These are phyloP conservation scores for Lipotes vexillifer DNA, from an alignment of 2,113 vertebrate genomes.

Conservation along the genomic window DNA sequence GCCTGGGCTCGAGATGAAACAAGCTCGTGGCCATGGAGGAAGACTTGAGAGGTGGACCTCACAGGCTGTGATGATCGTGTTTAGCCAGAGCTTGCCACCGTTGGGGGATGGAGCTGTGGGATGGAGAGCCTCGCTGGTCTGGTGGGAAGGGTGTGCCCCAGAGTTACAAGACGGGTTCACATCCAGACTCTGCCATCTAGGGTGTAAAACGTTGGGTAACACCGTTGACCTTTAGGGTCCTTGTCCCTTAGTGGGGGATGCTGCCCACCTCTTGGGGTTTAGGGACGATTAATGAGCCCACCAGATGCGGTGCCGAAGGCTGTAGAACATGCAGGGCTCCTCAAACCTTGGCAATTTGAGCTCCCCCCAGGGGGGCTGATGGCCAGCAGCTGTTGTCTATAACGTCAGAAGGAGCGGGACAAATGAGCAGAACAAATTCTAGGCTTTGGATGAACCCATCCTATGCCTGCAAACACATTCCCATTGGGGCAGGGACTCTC, in stretches of 20 bases:
- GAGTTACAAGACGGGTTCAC: neutral
- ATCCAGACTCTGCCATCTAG: neutral
- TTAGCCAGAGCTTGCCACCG: neutral
- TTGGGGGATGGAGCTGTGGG: rapidly evolving
- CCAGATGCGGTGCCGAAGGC: rapidly evolving
- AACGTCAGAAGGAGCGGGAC: rapidly evolving
- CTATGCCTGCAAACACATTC: rapidly evolving
- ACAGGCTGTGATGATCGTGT: rapidly evolving
- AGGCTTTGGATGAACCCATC: no score
- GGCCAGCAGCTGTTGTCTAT: rapidly evolving
- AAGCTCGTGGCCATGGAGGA: neutral
- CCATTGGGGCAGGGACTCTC: rapidly evolving
- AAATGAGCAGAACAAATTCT: no score
- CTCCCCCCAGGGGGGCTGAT: rapidly evolving
- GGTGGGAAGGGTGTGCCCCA: neutral
- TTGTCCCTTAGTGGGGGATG: neutral
- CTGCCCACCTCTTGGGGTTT: neutral
- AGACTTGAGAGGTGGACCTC: neutral
- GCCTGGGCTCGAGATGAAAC: no score
- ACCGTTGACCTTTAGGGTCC: neutral
- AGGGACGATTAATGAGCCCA: neutral
- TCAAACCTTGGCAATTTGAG: rapidly evolving
- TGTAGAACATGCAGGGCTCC: rapidly evolving
- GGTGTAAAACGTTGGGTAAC: neutral
- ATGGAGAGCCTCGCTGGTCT: neutral